Base-by-base conservation (phyloP, 2,888 invertebrate genomes). In the Eupithecia insigniata region DNA sequence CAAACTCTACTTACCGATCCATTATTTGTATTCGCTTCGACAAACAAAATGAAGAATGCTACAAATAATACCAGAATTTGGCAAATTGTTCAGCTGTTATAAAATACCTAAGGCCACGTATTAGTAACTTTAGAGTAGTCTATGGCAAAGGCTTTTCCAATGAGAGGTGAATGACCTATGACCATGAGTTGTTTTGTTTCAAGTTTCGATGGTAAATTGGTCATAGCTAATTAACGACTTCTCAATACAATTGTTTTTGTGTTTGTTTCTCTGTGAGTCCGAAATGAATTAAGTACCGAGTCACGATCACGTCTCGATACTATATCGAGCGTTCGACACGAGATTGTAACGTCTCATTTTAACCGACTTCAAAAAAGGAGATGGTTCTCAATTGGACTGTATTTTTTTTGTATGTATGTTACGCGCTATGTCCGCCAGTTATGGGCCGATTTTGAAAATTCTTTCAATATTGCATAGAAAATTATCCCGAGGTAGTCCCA, bases 81-180 rank as follows among this genome's bases (percentile, higher is more conserved):
- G 64, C 64, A 22, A 36, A 64, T 64, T 60, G 28, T 28, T 51
- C 69, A 69, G 22, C 30, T 64, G 32, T 22, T 66, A n/a, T 36
- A 51, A 30, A 67, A 61, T 66, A 30, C 36, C 64, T 71, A 67
- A 69, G 72, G 66, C 55, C 62, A 64, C 43, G 43, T 16, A 7
- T 43, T 61, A 69, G 22, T 65, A 67, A 58, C 64, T 65, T 6
- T 3, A 39, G 39, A 18, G 6, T 60, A 61, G 14, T 58, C 69
- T 28, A 60, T 66, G 66, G 51, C 34, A 34, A 46, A 66, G 61
- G 64, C 62, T 67, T 66, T 36, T 64, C 62, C 72, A 67, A 67
- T 46, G 26, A 67, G 62, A 60, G 73, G 73, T 67, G 34, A 73
- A 65, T 36, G 67, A 73, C 73, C 73, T n/a, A 16, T 39, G 60